Percentiles rank a stretch among this genome's conserved stretches.
These are phyloP conservation scores for Dolomedes plantarius DNA, from an alignment of 2,888 invertebrate species.

Conservation along the genomic window DNA sequence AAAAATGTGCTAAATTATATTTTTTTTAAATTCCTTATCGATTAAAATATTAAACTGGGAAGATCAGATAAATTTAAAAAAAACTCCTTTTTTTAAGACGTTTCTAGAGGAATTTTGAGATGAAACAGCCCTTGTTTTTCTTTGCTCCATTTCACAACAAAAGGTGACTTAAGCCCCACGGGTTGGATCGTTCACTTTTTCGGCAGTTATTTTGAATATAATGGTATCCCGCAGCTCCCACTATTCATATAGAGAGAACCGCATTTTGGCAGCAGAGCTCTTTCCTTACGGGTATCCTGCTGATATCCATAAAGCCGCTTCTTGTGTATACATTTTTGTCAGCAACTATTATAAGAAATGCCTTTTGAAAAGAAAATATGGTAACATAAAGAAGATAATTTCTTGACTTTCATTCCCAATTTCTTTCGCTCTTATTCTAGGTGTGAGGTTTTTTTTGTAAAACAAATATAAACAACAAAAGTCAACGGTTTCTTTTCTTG, in stretches of 20 bases:
- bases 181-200: background rate
- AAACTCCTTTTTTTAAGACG: no score
- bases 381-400: background rate
- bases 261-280: background rate
- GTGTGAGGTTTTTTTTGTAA: no score
- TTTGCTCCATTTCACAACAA: background rate
- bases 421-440: background rate
- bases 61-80: no score
- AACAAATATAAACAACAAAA: no score
- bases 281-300: background rate
- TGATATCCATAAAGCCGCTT: background rate
- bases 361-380: background rate
- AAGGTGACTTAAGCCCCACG: background rate
- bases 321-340: conserved; percentile 9
- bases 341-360: background rate
- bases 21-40: no score
- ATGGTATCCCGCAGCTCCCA: background rate
- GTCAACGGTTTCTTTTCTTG: no score
- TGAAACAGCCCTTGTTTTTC: background rate
- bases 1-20: no score
- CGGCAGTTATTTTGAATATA: conserved; percentile 1
- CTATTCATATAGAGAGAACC: no score
- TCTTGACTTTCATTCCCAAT: background rate
- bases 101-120: background rate
- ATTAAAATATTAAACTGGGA: no score